Conservation (phyloP, 1,140 invertebrate genomes). For the Hylyphantes graminicola region DNA sequence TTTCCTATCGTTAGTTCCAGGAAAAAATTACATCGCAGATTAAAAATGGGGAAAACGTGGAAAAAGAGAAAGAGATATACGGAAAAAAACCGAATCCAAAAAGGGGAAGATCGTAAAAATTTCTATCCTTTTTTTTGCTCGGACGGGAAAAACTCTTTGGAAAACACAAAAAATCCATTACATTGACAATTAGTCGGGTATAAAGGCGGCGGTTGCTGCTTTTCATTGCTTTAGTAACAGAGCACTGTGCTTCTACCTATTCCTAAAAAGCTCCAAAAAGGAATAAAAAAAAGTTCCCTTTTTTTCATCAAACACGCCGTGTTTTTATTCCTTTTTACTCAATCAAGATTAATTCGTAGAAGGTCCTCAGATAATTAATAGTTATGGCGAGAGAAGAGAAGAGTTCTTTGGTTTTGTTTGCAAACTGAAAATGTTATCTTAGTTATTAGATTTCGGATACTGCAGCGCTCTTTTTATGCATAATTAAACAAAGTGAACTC, state of each 20-base stretch:
- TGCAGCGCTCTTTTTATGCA: conserved; percentile 7
- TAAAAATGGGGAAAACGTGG: conserved; percentile 23
- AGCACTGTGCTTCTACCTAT: conserved; percentile 19
- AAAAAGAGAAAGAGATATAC: not conserved
- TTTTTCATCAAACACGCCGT: conserved; percentile 36
- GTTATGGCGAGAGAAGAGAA: conserved; percentile 35
- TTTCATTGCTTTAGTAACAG: conserved; percentile 45
- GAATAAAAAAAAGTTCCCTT: conserved; percentile 19
- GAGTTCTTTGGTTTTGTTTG: conserved; percentile 23
- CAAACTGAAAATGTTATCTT: conserved; percentile 44
- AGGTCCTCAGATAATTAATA: conserved; percentile 45
- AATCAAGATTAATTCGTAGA: conserved; percentile 36
- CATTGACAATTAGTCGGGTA: conserved; percentile 49
- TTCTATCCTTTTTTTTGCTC: conserved; percentile 21
- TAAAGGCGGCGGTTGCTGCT: conserved; percentile 17
- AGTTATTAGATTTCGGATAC: conserved; percentile 39
- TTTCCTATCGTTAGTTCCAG: conserved; percentile 32
- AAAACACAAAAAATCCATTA: conserved; percentile 56
- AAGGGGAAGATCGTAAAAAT: conserved; percentile 30
- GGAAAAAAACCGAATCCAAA: conserved; percentile 2
- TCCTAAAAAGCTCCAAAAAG: not conserved
- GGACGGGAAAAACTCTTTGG: not conserved
- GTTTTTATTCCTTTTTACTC: conserved; percentile 18
- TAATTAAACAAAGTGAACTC: conserved; percentile 27
- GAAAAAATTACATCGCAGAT: conserved; percentile 44